Base-by-base conservation (phyloP, 2,797 vertebrate species). In the Psittacula echo region DNA sequence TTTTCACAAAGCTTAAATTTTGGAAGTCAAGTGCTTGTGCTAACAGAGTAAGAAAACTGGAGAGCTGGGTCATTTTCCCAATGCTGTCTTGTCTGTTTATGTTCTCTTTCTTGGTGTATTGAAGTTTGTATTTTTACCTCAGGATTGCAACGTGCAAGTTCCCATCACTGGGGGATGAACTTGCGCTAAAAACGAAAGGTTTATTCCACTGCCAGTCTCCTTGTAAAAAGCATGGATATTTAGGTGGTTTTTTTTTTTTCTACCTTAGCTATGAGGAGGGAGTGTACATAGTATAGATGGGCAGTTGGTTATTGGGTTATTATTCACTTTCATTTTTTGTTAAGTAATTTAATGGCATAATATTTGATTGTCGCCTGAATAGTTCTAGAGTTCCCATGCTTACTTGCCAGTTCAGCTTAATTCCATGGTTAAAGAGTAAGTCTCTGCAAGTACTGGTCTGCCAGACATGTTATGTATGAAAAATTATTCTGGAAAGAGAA, bases 401-500 rank as follows among this genome's bases (percentile, higher is more conserved):
- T 87, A 17, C 21, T 39, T 68, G 48, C 39, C 41, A 56, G 21
- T 60, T 84, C 21, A 76, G 37, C 41, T 70, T 70, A 53, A 41
- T 78, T 84, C 62, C 9, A 9, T 66, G 62, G 53, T 65, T 88
- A 58, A 85, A 76, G 65, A 51, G 65, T 67, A 85, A 67, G 19
- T 16, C 47, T 79, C 23, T 92, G 5, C 56, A 66, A 86, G 61
- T 90, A 75, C 89, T 93, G 75, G 66, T 90, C 90, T 96, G 80
- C 70, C 85, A 91, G 72, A 62, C 2, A 3, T 39, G 27, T 41
- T 70, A 16, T 9, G 4, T 45, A 21, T n/a, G n/a, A 53, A 87
- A 91, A 81, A 54, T 5, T 19, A 44, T 21, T 85, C 20, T 76
- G 34, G 30, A 53, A 87, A 53, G 45, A 74, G 45, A 68, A 85